A percentile compares a stretch with the other conserved stretches of the same genome.
phyloP scores from a whole-genome alignment of 1,140 invertebrate species.

The Homarus americanus region DNA sequence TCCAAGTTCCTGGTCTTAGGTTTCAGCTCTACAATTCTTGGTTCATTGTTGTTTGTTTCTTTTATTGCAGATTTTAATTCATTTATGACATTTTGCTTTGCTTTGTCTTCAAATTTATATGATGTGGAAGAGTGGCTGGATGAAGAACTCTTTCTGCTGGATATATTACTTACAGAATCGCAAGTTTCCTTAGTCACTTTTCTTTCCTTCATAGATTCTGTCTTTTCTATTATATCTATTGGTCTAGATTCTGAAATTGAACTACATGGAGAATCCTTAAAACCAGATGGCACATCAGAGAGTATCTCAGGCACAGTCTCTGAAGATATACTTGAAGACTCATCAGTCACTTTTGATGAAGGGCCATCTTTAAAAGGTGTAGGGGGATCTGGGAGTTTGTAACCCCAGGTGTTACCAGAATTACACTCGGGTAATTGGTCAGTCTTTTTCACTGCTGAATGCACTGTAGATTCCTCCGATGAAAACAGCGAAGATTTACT shows the following conservation, averaged over 20 bases:
- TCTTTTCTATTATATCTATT: background rate
- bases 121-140: constrained; percentile 6
- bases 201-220: background rate
- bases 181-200: background rate
- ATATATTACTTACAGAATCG: background rate
- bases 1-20: constrained; percentile 17
- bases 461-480: background rate
- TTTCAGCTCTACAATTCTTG: constrained; percentile 47
- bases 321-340: constrained; percentile 24
- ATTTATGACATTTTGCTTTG: constrained; percentile 41
- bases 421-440: background rate
- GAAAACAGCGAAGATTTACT: background rate
- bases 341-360: background rate
- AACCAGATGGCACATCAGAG: background rate
- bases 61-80: constrained; percentile 44
- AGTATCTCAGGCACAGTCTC: constrained; percentile 3
- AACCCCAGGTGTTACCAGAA: constrained; percentile 23
- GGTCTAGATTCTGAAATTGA: background rate
- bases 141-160: constrained; percentile 8
- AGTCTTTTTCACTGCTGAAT: background rate
- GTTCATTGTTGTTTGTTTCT: constrained; percentile 46
- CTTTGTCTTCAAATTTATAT: constrained; percentile 19
- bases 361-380: constrained; percentile 51
- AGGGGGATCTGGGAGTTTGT: constrained; percentile 46
- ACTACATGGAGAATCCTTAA: background rate